Conservation (phyloP, 2,888 invertebrate genomes). For the Balanococcus diminutus region DNA sequence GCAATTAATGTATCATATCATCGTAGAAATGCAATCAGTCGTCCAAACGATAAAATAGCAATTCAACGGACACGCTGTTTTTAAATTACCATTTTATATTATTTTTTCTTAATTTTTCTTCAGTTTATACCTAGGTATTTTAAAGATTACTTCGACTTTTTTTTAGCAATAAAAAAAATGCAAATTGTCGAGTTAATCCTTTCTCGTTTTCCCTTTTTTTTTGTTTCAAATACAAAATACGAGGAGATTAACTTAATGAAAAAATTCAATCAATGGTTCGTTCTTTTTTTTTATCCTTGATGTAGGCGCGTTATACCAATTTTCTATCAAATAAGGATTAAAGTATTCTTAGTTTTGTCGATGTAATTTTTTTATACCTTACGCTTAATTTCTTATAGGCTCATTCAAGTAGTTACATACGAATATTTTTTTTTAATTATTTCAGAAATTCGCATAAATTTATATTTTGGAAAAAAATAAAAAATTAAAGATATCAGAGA, state of each 20-base stretch:
- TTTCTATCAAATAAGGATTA: not conserved
- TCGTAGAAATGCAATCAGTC: too few species aligned
- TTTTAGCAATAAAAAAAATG: slow-evolving; percentile 13
- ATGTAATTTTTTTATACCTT: not conserved
- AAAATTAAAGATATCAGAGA: not conserved
- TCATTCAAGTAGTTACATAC: not conserved
- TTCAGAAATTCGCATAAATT: too few species aligned
- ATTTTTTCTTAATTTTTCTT: not conserved
- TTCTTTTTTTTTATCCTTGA: not conserved
- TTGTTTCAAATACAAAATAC: not conserved
- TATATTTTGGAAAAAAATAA: not conserved
- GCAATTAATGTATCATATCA: too few species aligned
- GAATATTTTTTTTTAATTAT: too few species aligned
- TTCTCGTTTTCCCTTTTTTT: not conserved
- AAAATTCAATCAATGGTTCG: slow-evolving; percentile 12
- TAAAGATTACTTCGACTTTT: not conserved
- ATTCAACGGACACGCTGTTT: too few species aligned
- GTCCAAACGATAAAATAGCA: too few species aligned
- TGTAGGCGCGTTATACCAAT: not conserved
- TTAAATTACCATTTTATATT: not conserved
- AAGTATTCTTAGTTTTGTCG: not conserved
- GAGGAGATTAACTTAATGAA: slow-evolving; percentile 10
- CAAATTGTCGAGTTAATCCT: not conserved
- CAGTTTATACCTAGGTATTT: slow-evolving; percentile 8
- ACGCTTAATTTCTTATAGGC: not conserved